Percentiles rank a stretch among this genome's conserved stretches.
Evolutionary conservation across 2,113 vertebrate genomes (phyloP).

Genomic region (Brachypteracias leptosomus): DNA sequence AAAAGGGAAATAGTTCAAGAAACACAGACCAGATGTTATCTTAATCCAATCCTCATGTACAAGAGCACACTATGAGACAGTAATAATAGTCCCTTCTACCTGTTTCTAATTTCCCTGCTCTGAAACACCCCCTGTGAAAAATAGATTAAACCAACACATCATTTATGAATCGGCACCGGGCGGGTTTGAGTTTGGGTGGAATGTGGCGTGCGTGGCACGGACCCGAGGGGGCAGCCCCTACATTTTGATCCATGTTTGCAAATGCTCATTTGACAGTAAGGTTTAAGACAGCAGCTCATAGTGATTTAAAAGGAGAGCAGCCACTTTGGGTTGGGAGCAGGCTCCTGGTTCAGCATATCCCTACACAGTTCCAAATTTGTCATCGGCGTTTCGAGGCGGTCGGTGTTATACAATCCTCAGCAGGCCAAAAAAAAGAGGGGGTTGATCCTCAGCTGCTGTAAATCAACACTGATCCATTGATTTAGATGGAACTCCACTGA

Average conservation of each 20-base stretch:
- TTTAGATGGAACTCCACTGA: constrained; percentile 63
- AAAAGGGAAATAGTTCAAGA: constrained; percentile 86
- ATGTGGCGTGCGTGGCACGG: constrained; percentile 44
- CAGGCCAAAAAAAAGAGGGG: constrained; percentile 12
- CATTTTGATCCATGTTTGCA: constrained; percentile 61
- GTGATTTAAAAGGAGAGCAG: constrained; percentile 72
- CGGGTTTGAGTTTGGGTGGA: constrained; percentile 58
- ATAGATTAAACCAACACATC: constrained; percentile 83
- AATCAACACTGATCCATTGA: constrained; percentile 66
- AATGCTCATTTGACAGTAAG: constrained; percentile 68
- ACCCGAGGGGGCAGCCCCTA: constrained; percentile 46
- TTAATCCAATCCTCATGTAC: constrained; percentile 86
- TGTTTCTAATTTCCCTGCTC: constrained; percentile 82
- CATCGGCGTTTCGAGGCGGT: constrained; percentile 45
- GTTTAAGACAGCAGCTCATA: constrained; percentile 55
- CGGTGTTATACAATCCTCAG: constrained; percentile 54
- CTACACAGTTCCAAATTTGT: constrained; percentile 67
- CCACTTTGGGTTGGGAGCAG: constrained; percentile 62
- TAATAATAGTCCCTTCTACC: constrained; percentile 80
- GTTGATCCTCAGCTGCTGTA: constrained; percentile 65
- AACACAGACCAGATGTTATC: constrained; percentile 85
- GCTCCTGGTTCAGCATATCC: constrained; percentile 51
- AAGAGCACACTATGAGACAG: constrained; percentile 77
- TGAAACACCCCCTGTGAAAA: constrained; percentile 83
- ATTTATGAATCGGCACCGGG: constrained; percentile 72